Evolutionary conservation across 2,888 invertebrate species (phyloP).

Genomic region (Bibio marci): DNA sequence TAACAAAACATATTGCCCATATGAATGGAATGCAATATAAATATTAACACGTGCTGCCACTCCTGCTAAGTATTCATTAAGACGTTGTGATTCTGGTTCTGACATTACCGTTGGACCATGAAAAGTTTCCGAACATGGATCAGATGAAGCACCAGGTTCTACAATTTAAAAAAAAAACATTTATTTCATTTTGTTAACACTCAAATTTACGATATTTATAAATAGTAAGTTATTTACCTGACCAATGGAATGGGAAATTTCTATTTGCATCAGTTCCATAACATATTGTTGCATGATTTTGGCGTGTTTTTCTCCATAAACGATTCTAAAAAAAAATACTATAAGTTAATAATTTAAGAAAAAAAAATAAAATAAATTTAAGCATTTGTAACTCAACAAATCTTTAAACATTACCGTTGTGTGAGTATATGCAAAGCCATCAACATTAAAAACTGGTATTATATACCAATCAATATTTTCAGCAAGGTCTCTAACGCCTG

Average conservation of each 20-base stretch:
- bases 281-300: conserved; percentile 24
- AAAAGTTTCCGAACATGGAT: conserved; percentile 29
- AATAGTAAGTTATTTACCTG: conserved; percentile 9
- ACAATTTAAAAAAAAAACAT: background rate
- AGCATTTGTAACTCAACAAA: no score
- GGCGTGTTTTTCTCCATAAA: conserved; percentile 49
- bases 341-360: no score
- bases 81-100: conserved; percentile 33
- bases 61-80: conserved; percentile 30
- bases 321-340: conserved; percentile 30
- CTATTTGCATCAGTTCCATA: conserved; percentile 25
- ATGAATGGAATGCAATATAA: conserved; percentile 44
- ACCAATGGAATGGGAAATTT: conserved; percentile 24
- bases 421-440: conserved; percentile 52
- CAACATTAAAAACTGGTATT: conserved; percentile 54
- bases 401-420: conserved; percentile 37
- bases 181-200: background rate
- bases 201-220: background rate
- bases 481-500: conserved; percentile 36
- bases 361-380: no score
- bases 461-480: conserved; percentile 58
- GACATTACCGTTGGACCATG: conserved; percentile 37
- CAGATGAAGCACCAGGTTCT: conserved; percentile 30
- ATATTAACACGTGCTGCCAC: conserved; percentile 29
- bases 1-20: conserved; percentile 41